These are phyloP conservation scores for Dromiciops gliroides DNA, from an alignment of 2,113 vertebrate genomes.

Conservation along the genomic window DNA sequence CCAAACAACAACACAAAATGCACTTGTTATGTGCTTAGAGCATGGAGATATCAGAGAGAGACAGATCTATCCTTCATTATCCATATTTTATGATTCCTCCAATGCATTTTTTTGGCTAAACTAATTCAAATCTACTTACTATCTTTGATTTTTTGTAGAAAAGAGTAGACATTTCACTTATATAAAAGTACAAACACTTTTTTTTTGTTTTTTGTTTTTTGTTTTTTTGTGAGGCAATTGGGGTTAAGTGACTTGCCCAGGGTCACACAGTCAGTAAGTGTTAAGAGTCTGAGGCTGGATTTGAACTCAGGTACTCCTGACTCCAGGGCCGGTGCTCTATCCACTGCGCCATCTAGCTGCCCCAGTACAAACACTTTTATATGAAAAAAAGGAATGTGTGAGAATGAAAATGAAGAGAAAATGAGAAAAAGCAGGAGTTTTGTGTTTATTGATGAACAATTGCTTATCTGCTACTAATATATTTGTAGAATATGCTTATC, in stretches of 20 bases:
- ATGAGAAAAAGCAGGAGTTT: neutral
- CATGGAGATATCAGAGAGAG: neutral
- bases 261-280: too few species aligned
- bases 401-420: slow-evolving; percentile 11
- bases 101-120: neutral
- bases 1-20: neutral
- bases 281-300: too few species aligned
- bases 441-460: neutral
- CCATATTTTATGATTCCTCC: neutral
- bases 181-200: slow-evolving; percentile 17
- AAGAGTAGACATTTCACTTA: neutral
- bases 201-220: too few species aligned
- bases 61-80: neutral
- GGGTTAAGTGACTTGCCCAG: too few species aligned
- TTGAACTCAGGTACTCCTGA: too few species aligned
- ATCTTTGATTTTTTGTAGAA: neutral
- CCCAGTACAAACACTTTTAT: too few species aligned
- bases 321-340: too few species aligned
- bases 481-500: too few species aligned
- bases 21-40: neutral
- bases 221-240: too few species aligned
- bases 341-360: too few species aligned
- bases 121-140: neutral
- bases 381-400: neutral
- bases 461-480: neutral